Evolutionary conservation across 2,888 invertebrate species (phyloP).

Genomic region (Cantharis flavilabris): DNA sequence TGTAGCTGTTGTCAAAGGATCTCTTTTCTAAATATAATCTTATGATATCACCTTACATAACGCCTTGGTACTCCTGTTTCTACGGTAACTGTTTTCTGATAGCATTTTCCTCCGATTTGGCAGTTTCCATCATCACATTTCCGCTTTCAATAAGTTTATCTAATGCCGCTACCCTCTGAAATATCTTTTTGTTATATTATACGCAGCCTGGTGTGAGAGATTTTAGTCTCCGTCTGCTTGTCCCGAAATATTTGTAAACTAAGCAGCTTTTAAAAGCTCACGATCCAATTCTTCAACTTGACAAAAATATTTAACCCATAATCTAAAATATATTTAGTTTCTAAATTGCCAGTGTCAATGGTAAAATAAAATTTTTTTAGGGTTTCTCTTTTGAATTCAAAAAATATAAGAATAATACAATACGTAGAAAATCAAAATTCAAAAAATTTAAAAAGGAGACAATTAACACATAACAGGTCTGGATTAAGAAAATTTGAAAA

Average conservation of each 20-base stretch:
- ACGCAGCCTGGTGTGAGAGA: conserved; percentile 29
- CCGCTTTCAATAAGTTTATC: conserved; percentile 47
- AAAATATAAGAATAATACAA: too few relatives aligned
- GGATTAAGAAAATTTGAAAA: too few relatives aligned
- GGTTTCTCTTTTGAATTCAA: neutral
- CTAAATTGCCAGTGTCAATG: neutral
- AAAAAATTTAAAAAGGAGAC: too few relatives aligned
- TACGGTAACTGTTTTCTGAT: conserved; percentile 41
- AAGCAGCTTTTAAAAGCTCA: conserved; percentile 29
- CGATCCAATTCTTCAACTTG: conserved; percentile 32
- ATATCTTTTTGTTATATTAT: conserved; percentile 39
- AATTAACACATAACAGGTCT: too few relatives aligned
- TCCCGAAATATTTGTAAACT: conserved; percentile 16
- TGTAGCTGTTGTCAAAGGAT: conserved; percentile 7
- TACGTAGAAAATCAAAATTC: too few relatives aligned
- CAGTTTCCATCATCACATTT: conserved; percentile 45
- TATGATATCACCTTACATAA: conserved; percentile 26
- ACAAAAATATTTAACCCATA: neutral
- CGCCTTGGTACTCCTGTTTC: conserved; percentile 23
- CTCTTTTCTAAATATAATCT: conserved; percentile 19
- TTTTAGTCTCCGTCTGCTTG: conserved; percentile 23
- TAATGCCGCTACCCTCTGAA: conserved; percentile 41
- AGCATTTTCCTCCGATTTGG: conserved; percentile 44
- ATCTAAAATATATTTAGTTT: neutral
- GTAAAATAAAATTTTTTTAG: neutral